Conservation (phyloP, 2,797 vertebrate species). For the Erethizon dorsatum region DNA sequence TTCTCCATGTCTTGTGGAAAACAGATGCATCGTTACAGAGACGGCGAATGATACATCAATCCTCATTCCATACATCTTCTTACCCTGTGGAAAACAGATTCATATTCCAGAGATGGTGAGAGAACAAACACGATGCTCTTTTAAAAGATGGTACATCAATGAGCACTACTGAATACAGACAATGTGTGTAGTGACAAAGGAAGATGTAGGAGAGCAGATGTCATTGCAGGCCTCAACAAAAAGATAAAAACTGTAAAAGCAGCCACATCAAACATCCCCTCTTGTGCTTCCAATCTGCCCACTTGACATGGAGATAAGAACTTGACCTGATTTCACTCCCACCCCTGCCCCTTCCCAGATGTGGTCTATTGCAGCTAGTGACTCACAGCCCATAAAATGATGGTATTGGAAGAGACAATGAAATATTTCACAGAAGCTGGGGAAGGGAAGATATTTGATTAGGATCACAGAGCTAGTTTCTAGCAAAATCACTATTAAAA, state of each 20-base stretch:
- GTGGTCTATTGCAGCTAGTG: background rate
- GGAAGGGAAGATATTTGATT: background rate
- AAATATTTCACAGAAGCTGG: background rate
- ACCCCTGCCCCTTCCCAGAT: background rate
- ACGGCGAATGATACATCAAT: background rate
- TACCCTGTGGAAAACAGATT: background rate
- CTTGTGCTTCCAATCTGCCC: background rate
- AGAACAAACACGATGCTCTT: background rate
- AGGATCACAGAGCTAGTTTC: background rate
- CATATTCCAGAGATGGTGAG: background rate
- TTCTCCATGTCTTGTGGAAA: background rate
- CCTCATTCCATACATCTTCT: background rate
- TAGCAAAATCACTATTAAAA: conserved; percentile 62
- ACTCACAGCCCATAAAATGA: background rate
- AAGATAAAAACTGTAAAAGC: background rate
- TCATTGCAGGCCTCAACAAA: background rate
- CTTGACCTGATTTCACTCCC: background rate
- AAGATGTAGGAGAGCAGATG: background rate
- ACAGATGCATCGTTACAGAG: background rate
- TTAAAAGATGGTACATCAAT: background rate
- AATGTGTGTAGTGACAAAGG: background rate
- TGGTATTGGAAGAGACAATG: background rate
- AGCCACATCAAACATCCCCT: background rate
- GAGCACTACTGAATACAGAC: background rate
- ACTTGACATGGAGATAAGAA: background rate